phyloP scores from a whole-genome alignment of 2,113 vertebrate genomes.

The Cyanistes caeruleus region DNA sequence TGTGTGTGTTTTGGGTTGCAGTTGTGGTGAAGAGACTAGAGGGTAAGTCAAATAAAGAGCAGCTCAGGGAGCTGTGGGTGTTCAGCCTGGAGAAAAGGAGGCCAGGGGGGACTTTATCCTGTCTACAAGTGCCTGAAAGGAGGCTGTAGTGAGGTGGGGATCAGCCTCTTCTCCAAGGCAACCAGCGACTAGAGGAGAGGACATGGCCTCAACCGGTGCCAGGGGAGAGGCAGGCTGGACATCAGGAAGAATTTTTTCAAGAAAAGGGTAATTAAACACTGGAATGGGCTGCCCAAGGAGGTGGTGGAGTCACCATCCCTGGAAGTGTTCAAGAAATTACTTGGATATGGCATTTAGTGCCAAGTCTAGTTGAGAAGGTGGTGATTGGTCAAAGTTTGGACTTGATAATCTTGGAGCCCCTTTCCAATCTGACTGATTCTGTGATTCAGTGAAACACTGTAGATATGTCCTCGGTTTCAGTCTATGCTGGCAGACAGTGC shows the following conservation, averaged over 20 bases:
- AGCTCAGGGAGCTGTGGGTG: not conserved
- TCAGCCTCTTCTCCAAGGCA: not conserved
- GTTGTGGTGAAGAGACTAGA: not conserved
- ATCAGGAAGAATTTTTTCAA: not conserved
- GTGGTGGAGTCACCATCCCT: not conserved
- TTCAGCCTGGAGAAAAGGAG: not conserved
- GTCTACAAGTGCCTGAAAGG: not conserved
- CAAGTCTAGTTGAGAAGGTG: not conserved
- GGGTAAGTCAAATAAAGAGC: not conserved
- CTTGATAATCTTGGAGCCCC: rapidly evolving
- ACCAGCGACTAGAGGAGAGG: rapidly evolving
- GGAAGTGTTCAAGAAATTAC: not conserved
- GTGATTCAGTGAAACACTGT: not conserved
- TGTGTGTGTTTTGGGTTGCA: not conserved
- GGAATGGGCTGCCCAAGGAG: not conserved
- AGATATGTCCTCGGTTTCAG: not conserved
- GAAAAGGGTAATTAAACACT: not conserved
- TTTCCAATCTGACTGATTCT: not conserved
- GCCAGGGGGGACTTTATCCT: not conserved
- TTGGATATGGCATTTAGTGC: not conserved
- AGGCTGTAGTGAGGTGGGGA: not conserved
- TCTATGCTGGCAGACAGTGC: not conserved
- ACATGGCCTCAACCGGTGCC: not conserved
- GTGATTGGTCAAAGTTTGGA: not conserved
- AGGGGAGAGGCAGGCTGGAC: not conserved